These are phyloP conservation scores for Tiphia femorata DNA, from an alignment of 2,888 invertebrate genomes.

Conservation along the genomic window DNA sequence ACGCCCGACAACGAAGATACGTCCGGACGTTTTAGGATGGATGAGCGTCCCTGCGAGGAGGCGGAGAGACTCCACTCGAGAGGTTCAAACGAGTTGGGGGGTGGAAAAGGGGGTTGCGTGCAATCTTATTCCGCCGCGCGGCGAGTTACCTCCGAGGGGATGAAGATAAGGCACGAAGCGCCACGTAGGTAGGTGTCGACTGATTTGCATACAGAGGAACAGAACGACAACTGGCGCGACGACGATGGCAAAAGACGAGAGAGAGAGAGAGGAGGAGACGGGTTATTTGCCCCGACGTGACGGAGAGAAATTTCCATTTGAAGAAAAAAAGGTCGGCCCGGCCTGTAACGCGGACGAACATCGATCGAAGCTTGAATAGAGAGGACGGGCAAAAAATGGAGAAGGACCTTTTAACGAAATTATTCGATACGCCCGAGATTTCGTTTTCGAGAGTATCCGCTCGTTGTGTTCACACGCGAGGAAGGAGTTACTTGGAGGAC, in stretches of 20 bases:
- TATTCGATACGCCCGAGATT: too few relatives aligned
- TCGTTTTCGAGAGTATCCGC: too few relatives aligned
- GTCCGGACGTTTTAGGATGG: conserved; percentile 32
- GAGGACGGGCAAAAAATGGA: too few relatives aligned
- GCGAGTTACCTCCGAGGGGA: conserved; percentile 35
- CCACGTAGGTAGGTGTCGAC: conserved; percentile 50
- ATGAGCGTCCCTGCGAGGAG: conserved; percentile 22
- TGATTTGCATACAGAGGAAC: conserved; percentile 54
- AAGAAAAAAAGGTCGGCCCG: neutral
- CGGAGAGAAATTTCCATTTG: neutral
- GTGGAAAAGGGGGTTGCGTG: conserved; percentile 38
- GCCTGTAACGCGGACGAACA: too few relatives aligned
- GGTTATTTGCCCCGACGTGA: neutral
- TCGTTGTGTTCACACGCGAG: too few relatives aligned
- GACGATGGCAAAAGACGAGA: neutral
- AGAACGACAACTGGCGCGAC: conserved; percentile 10
- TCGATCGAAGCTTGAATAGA: too few relatives aligned
- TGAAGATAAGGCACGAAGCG: conserved; percentile 56
- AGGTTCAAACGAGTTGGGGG: conserved; percentile 11
- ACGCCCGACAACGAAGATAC: conserved; percentile 46
- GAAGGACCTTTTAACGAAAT: too few relatives aligned
- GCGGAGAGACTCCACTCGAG: conserved; percentile 11
- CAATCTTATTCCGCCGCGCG: conserved; percentile 48
- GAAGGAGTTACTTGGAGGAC: too few relatives aligned
- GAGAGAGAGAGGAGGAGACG: neutral